These are phyloP conservation scores for Plotosus lineatus DNA, from an alignment of 2,113 vertebrate genomes.

Conservation along the genomic window DNA sequence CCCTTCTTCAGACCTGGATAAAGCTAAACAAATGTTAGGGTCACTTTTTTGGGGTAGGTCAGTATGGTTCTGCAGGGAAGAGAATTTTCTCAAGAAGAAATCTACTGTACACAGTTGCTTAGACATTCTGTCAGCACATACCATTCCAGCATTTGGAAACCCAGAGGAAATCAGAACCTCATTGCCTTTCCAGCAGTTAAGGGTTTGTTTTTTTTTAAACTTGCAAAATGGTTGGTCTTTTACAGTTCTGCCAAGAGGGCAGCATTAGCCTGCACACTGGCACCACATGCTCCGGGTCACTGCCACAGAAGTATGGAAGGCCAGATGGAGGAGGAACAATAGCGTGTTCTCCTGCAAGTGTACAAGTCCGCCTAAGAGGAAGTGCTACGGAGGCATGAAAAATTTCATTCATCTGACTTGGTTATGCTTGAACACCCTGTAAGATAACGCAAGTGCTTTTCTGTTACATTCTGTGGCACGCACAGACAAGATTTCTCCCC, in stretches of 20 bases:
- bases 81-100: background rate
- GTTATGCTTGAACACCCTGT: background rate
- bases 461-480: background rate
- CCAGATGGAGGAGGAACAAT: constrained; percentile 29
- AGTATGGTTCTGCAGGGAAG: background rate
- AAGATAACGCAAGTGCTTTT: background rate
- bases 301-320: background rate
- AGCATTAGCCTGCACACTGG: background rate
- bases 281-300: background rate
- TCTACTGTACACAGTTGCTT: background rate
- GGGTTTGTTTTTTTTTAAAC: constrained; percentile 27
- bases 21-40: too few relatives aligned
- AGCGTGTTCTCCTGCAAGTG: constrained; percentile 13
- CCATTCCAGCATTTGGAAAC: background rate
- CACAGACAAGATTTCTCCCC: background rate
- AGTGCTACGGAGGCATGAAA: constrained; percentile 11
- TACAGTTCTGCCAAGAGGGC: constrained; percentile 12
- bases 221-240: constrained; percentile 9
- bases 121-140: background rate
- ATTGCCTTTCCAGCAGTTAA: background rate
- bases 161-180: background rate
- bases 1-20: too few relatives aligned
- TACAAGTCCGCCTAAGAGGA: background rate
- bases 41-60: too few relatives aligned
- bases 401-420: constrained; percentile 14